These are phyloP conservation scores for Entosphenus tridentatus DNA, from an alignment of 2,113 vertebrate genomes.

Conservation along the genomic window DNA sequence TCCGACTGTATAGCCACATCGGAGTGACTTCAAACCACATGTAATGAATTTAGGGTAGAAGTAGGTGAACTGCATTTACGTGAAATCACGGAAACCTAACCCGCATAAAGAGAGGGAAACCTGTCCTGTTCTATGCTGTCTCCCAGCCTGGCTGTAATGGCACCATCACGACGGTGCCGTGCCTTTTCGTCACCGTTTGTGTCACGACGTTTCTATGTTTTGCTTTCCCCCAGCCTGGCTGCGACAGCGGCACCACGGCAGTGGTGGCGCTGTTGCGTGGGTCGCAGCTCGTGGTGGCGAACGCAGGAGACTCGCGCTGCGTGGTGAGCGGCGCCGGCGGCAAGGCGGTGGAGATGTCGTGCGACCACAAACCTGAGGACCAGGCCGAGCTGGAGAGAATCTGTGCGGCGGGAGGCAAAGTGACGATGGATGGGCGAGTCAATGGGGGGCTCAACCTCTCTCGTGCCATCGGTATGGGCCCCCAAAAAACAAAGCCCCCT, in stretches of 20 bases:
- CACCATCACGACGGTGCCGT: too few species aligned
- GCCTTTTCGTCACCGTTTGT: too few species aligned
- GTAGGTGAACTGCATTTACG: too few species aligned
- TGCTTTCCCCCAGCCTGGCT: constrained; percentile 42
- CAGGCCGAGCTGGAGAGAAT: constrained; percentile 79
- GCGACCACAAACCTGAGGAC: constrained; percentile 91
- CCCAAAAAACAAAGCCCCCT: too few species aligned
- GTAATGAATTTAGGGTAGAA: too few species aligned
- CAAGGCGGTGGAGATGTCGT: constrained; percentile 84
- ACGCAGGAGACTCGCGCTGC: constrained; percentile 85
- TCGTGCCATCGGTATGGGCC: constrained; percentile 55
- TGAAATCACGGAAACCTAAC: too few species aligned
- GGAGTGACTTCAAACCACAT: too few species aligned
- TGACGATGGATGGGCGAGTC: constrained; percentile 88
- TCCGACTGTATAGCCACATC: too few species aligned
- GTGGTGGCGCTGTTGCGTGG: constrained; percentile 81
- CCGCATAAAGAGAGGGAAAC: too few species aligned
- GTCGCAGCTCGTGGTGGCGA: constrained; percentile 86
- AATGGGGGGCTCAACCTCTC: constrained; percentile 93
- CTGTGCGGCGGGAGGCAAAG: constrained; percentile 87
- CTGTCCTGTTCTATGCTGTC: too few species aligned
- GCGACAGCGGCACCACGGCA: constrained; percentile 83
- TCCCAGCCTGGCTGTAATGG: too few species aligned
- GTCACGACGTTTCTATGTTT: background rate
- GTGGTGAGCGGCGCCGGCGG: constrained; percentile 59